Conservation (phyloP, 2,888 invertebrate genomes). For the Aleiodes leptofemur region DNA sequence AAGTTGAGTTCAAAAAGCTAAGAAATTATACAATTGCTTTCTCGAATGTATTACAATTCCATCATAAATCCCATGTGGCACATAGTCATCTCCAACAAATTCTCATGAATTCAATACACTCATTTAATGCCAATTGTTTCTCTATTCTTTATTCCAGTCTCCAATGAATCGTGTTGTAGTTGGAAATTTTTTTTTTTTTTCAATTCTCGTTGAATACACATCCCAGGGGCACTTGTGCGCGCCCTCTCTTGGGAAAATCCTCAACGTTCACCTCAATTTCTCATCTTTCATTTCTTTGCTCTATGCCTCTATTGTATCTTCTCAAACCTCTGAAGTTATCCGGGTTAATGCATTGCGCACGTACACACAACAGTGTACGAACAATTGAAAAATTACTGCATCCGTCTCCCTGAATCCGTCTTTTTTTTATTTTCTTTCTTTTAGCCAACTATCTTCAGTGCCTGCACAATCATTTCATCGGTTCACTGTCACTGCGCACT, state of each 20-base stretch:
- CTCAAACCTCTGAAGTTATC: neutral
- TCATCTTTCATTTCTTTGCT: slow-evolving; percentile 31
- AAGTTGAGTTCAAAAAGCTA: neutral
- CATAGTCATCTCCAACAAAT: neutral
- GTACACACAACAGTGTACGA: slow-evolving; percentile 48
- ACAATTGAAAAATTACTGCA: slow-evolving; percentile 56
- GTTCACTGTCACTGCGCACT: slow-evolving; percentile 52
- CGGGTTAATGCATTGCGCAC: slow-evolving; percentile 46
- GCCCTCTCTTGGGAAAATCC: slow-evolving; percentile 12
- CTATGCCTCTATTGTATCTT: slow-evolving; percentile 30
- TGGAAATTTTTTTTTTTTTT: slow-evolving; percentile 33
- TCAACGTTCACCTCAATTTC: slow-evolving; percentile 5
- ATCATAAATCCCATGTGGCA: neutral
- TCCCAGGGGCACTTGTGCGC: slow-evolving; percentile 32
- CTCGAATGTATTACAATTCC: neutral
- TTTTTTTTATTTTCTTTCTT: too few species aligned
- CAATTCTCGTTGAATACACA: slow-evolving; percentile 38
- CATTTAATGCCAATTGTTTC: neutral
- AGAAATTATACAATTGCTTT: slow-evolving; percentile 14
- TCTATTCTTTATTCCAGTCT: slow-evolving; percentile 17
- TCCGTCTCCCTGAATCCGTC: slow-evolving; percentile 27
- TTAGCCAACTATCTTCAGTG: slow-evolving; percentile 1
- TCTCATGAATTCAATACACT: neutral
- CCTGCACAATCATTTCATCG: slow-evolving; percentile 48
- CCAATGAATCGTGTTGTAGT: slow-evolving; percentile 24